These are phyloP conservation scores for Coronaproctus castanopsis DNA, from an alignment of 2,888 invertebrate genomes.

Conservation along the genomic window DNA sequence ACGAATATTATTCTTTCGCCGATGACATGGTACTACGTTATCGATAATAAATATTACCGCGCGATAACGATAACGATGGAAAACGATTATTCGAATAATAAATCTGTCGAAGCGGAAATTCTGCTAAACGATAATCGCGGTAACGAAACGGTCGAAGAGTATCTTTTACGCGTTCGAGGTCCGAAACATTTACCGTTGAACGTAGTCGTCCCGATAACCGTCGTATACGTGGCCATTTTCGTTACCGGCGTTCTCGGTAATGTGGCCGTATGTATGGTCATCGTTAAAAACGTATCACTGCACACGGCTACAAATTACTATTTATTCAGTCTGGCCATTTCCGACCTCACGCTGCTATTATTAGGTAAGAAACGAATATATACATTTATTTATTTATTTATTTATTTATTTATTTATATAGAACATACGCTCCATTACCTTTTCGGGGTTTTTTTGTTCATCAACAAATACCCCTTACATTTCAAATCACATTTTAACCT, in stretches of 20 bases:
- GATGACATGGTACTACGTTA: no score
- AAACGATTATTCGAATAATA: not conserved
- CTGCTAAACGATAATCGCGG: slow-evolving; percentile 21
- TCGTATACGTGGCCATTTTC: slow-evolving; percentile 54
- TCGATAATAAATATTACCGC: no score
- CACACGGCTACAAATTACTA: slow-evolving; percentile 85
- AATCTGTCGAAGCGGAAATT: not conserved
- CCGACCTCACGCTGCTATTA: slow-evolving; percentile 57
- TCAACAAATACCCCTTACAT: no score
- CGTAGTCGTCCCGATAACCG: slow-evolving; percentile 35
- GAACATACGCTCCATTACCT: no score
- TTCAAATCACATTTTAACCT: no score
- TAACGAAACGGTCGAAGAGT: slow-evolving; percentile 40
- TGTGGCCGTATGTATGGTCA: slow-evolving; percentile 63
- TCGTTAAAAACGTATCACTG: slow-evolving; percentile 56
- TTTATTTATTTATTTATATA: no score
- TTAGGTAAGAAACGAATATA: no score
- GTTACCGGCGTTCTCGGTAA: slow-evolving; percentile 69
- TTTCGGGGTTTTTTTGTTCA: no score
- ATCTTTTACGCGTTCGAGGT: slow-evolving; percentile 37
- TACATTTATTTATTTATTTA: no score
- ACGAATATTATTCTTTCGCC: no score
- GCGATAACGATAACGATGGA: not conserved
- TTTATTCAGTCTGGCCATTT: slow-evolving; percentile 67
- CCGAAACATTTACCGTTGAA: slow-evolving; percentile 37